These are phyloP conservation scores for Dromius quadrimaculatus DNA, from an alignment of 2,888 invertebrate species.

Conservation along the genomic window DNA sequence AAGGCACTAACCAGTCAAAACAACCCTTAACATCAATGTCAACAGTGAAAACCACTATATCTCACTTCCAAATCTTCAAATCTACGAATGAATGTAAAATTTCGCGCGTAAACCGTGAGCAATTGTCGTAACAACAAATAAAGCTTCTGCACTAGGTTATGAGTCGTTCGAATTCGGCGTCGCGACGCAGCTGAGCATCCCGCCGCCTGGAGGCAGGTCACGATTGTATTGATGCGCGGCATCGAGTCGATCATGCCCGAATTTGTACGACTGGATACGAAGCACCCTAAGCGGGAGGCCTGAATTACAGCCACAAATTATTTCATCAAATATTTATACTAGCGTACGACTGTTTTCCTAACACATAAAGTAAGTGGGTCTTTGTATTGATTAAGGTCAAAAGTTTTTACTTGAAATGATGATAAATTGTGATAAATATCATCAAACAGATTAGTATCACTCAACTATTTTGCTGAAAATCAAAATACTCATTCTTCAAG, in stretches of 20 bases:
- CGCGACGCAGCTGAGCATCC: not conserved
- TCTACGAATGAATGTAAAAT: not conserved
- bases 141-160: not conserved
- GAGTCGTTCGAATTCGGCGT: not conserved
- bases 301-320: conserved; percentile 39
- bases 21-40: not conserved
- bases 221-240: conserved; percentile 30
- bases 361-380: no score
- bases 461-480: no score
- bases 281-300: conserved; percentile 13
- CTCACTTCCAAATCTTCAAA: not conserved
- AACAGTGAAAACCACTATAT: not conserved
- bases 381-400: no score
- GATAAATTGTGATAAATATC: no score
- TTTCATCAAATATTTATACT: conserved; percentile 38
- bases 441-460: no score
- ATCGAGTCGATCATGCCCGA: not conserved
- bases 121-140: no score
- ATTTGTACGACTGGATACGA: not conserved
- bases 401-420: no score
- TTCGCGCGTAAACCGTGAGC: not conserved
- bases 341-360: conserved; percentile 29
- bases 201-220: conserved; percentile 30
- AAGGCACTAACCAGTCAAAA: not conserved
- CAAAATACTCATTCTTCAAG: no score